These are phyloP conservation scores for Spodoptera litura DNA, from an alignment of 1,140 invertebrate species.

Conservation along the genomic window DNA sequence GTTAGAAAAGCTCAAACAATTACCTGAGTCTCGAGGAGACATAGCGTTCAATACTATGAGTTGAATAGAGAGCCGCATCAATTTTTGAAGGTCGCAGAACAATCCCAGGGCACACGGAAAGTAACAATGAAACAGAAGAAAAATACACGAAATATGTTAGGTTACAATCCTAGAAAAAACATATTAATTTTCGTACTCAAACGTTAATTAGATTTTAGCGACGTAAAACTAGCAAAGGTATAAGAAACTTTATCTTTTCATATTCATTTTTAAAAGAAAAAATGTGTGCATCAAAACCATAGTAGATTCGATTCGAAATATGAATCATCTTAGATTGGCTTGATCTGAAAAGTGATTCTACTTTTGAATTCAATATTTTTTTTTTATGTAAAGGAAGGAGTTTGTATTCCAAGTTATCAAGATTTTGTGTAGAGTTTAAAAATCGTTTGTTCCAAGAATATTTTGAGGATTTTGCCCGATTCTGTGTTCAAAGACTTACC, in stretches of 20 bases:
- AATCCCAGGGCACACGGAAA: constrained; percentile 36
- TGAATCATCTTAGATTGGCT: no score
- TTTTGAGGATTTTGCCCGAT: background rate
- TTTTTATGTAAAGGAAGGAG: no score
- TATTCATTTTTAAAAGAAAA: no score
- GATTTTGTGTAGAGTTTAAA: background rate
- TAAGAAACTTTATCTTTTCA: no score
- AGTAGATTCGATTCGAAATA: no score
- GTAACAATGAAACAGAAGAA: constrained; percentile 68
- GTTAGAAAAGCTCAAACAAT: constrained; percentile 55
- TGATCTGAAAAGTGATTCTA: no score
- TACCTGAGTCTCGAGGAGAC: constrained; percentile 77
- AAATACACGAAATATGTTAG: constrained; percentile 54
- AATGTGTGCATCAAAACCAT: no score
- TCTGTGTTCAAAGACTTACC: constrained; percentile 86
- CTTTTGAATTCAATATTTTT: no score
- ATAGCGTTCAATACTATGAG: constrained; percentile 69
- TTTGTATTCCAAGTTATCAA: background rate
- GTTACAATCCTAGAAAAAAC: background rate
- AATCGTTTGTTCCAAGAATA: background rate
- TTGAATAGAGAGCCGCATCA: constrained; percentile 40
- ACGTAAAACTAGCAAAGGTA: no score
- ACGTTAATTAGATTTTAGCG: no score
- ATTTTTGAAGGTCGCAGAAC: constrained; percentile 34
- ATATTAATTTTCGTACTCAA: no score